A percentile compares a stretch with the other conserved stretches of the same genome.
Evolutionary conservation across 2,888 invertebrate genomes (phyloP).

Genomic region (Napeogenes sylphis): DNA sequence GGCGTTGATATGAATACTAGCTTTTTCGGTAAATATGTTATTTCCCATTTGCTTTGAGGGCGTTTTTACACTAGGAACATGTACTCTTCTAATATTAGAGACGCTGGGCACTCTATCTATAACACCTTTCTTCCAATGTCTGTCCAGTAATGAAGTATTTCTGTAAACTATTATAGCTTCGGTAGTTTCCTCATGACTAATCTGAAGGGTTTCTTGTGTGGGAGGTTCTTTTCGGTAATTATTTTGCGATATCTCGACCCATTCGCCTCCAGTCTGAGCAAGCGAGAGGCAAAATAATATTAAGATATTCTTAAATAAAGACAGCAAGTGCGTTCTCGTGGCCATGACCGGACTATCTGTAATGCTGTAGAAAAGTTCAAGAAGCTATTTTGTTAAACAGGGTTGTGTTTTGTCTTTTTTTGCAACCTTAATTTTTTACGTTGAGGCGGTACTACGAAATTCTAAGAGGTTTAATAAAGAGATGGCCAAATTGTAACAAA

Average conservation of each 20-base stretch:
- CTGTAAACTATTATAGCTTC: slow-evolving; percentile 37
- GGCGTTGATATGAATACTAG: neutral
- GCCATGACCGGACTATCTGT: slow-evolving; percentile 31
- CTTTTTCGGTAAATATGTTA: neutral
- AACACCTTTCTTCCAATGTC: slow-evolving; percentile 34
- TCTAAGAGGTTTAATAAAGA: no score
- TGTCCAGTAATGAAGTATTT: slow-evolving; percentile 46
- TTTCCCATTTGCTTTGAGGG: slow-evolving; percentile 12
- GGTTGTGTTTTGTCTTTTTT: neutral
- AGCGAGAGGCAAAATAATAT: slow-evolving; percentile 44
- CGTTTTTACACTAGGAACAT: slow-evolving; percentile 26
- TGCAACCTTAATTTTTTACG: neutral
- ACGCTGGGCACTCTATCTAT: slow-evolving; percentile 45
- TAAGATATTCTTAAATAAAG: slow-evolving; percentile 36
- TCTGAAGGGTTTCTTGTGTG: neutral
- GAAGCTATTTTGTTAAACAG: slow-evolving; percentile 9
- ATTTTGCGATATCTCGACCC: slow-evolving; percentile 69
- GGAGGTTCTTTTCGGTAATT: slow-evolving; percentile 49
- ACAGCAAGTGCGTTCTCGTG: slow-evolving; percentile 26
- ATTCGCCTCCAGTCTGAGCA: slow-evolving; percentile 47
- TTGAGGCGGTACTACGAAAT: no score
- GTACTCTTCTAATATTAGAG: slow-evolving; percentile 45
- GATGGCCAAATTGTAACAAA: no score
- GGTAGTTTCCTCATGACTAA: slow-evolving; percentile 26
- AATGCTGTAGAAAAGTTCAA: slow-evolving; percentile 41